These are phyloP conservation scores for Epinotia ramella DNA, from an alignment of 2,888 invertebrate genomes.

Conservation along the genomic window DNA sequence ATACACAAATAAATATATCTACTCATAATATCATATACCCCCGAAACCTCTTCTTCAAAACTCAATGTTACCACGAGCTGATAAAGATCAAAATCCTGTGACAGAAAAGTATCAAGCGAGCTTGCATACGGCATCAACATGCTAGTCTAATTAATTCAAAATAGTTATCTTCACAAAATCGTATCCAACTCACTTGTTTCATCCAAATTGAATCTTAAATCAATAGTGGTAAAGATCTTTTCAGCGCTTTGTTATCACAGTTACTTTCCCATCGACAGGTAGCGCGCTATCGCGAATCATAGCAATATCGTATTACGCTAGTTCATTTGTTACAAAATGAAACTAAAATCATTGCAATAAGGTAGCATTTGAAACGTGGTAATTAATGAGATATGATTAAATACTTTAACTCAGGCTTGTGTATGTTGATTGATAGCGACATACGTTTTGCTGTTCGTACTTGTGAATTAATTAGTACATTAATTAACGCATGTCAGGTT, in stretches of 20 bases:
- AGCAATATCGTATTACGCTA: conserved; percentile 1
- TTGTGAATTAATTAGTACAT: conserved; percentile 35
- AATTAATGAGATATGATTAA: background rate
- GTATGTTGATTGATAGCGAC: conserved; percentile 43
- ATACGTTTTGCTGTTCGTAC: conserved; percentile 35
- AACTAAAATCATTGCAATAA: background rate
- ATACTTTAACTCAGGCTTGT: conserved; percentile 47
- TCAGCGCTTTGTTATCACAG: background rate
- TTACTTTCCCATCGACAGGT: conserved; percentile 48
- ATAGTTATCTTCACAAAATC: conserved; percentile 29
- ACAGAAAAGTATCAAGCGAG: background rate
- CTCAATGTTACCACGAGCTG: conserved; percentile 1
- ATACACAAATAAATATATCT: conserved; percentile 56
- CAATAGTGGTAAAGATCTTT: background rate
- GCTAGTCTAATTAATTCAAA: conserved; percentile 64
- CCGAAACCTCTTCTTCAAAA: background rate
- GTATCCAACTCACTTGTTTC: background rate
- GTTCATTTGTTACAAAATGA: background rate
- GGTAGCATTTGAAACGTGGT: background rate
- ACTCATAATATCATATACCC: background rate
- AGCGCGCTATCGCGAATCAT: conserved; percentile 40
- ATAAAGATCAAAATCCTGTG: conserved; percentile 1
- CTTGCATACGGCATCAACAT: conserved; percentile 33
- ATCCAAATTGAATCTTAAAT: conserved; percentile 4
- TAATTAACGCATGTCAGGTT: conserved; percentile 38